Base-by-base conservation (phyloP, 2,113 vertebrate species). In the Otis tarda region DNA sequence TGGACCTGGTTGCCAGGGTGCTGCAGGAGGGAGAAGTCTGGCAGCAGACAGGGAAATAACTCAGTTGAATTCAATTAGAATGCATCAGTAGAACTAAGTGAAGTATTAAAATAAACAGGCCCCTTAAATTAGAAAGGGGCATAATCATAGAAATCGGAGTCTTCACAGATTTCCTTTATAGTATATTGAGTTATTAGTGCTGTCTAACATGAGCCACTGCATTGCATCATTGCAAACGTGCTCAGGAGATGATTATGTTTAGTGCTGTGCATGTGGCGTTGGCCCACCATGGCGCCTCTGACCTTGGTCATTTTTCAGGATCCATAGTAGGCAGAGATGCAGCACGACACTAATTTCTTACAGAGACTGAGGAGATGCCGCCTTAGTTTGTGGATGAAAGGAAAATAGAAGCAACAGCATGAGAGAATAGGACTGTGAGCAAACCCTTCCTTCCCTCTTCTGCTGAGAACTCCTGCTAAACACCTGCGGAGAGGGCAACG, bases 61-160 rank as follows among this genome's bases (percentile, higher is more conserved):
- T 75, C 49, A 31, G 50, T 49, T 82, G 61, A 93, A 95, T 80
- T 95, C 41, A 87, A 50, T 95, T 87, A 87, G 24, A 85, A 25
- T 45, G 64, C 81, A 83, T 57, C 82, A 79, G 87, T 14, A 76
- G 65, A 80, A 68, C 57, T 45, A 91, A 91, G 57, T 30, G 59
- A 89, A 57, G 39, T 79, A 82, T 75, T 91, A 87, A 89, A 91
- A 91, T 49, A 89, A 91, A 76, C 60, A 85, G 57, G 16, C 31
- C 24, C 23, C 41, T 47, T 83, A 63, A 65, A 73, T 53, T 82
- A 73, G 63, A 60, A 85, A 45, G 30, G 41, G n/a, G 37, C 53
- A 76, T 19, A 41, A 67, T 10, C 76, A 67, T 2, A 94, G 73
- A 70, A 57, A 75, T 8, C 23, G n/a, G 50, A 77, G 47, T 16